These are phyloP conservation scores for Bothrops jararaca DNA, from an alignment of 2,113 vertebrate genomes.

Conservation along the genomic window DNA sequence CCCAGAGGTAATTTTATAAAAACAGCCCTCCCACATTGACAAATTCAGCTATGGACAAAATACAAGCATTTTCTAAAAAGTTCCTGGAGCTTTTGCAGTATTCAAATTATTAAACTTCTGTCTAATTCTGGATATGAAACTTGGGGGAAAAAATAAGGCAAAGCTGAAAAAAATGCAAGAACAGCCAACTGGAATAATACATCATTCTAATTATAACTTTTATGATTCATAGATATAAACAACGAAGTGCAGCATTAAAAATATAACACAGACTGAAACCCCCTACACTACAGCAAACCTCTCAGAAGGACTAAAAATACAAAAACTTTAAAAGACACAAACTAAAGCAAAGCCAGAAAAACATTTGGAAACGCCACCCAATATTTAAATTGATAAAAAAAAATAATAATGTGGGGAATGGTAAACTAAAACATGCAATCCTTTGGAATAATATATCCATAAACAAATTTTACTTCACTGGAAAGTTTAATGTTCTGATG, in stretches of 20 bases:
- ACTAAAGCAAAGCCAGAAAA: not conserved
- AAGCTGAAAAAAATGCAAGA: not conserved
- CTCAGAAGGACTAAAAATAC: not conserved
- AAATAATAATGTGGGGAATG: too few relatives aligned
- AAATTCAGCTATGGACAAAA: not conserved
- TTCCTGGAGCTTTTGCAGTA: not conserved
- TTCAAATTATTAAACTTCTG: not conserved
- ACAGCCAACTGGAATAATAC: not conserved
- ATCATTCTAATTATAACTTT: not conserved
- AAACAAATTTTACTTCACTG: not conserved
- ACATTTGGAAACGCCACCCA: not conserved
- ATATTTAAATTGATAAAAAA: not conserved
- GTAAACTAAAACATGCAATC: not conserved
- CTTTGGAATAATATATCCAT: not conserved
- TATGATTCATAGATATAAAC: not conserved
- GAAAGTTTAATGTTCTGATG: not conserved
- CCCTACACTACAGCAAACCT: not conserved
- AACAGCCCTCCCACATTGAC: not conserved
- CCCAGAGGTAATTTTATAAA: not conserved
- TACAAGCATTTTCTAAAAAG: not conserved
- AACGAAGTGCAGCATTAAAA: not conserved
- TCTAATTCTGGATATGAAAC: not conserved
- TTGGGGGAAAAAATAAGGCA: not conserved
- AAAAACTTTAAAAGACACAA: not conserved
- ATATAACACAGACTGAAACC: not conserved